Evolutionary conservation across 2,113 vertebrate genomes (phyloP).

Genomic region (Xerus inauris): DNA sequence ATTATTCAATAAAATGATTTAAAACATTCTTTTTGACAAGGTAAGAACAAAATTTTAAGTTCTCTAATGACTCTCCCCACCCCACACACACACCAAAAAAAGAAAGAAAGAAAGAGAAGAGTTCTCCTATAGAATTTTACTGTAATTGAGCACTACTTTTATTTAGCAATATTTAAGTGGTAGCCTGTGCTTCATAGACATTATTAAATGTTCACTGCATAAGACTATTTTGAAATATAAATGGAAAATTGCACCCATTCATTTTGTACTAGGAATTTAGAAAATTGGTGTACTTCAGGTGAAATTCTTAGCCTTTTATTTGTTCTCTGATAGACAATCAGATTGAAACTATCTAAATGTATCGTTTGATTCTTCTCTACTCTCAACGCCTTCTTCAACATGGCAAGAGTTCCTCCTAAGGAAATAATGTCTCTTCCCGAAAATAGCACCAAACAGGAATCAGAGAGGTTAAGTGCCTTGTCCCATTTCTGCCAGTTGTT

Average conservation of each 20-base stretch:
- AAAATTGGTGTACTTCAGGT: slow-evolving; percentile 6
- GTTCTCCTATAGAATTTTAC: slow-evolving; percentile 10
- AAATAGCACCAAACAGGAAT: background rate
- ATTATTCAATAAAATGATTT: slow-evolving; percentile 38
- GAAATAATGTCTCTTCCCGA: background rate
- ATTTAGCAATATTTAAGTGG: background rate
- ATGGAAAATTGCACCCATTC: background rate
- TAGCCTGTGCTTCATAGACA: background rate
- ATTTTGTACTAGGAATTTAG: background rate
- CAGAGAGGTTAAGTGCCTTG: background rate
- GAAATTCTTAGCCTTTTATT: slow-evolving; percentile 23
- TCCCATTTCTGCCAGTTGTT: slow-evolving; percentile 8
- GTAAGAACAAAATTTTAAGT: background rate
- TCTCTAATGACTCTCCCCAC: background rate
- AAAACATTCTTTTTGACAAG: slow-evolving; percentile 4
- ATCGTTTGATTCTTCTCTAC: background rate
- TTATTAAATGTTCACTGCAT: background rate
- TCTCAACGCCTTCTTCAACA: slow-evolving; percentile 24
- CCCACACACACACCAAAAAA: no score
- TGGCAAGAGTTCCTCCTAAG: background rate
- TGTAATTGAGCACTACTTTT: background rate
- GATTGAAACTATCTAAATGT: background rate
- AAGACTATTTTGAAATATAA: slow-evolving; percentile 16
- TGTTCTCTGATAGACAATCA: background rate
- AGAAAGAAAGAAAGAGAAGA: background rate